Base-by-base conservation (phyloP, 2,888 invertebrate species). In the Drosophila borealis region DNA sequence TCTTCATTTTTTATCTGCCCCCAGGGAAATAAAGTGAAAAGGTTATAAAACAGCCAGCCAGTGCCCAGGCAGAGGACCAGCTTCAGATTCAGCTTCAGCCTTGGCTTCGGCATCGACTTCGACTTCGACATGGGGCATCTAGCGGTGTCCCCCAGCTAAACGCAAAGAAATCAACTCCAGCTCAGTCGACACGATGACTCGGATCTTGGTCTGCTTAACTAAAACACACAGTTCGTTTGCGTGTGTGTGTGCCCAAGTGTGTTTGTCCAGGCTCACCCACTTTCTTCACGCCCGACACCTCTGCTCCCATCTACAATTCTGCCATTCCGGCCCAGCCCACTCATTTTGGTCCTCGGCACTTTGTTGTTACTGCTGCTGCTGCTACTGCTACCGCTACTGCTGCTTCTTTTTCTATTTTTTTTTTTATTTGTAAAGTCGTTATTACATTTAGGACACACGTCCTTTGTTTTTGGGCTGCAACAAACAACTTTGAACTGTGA, bases 1-100 rank as follows among this genome's bases (percentile, higher is more conserved):
- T 89, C 84, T 89, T 90, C 90, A 89, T 89, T 90, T 89, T 90
- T 90, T 90, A 90, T 90, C 90, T 87, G 75, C 72, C 89, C 85
- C 88, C 80, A 75, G 89, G 89, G 89, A 90, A 90, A 90, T 89
- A 89, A 89, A 89, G 86, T 86, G 88, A 89, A 90, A 90, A 86
- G 89, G 90, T 90, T 90, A 90, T 90, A 90, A 90, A 90, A 90
- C 90, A 89, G 80, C 84, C 74, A 79, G 62, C 45, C 59, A 70
- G 63, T 29, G 61, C 17, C 67, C 51, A 17, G 60, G 45, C 42
- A 44, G 37, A 59, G 48, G 39, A 25, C 51, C 34, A 66, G 67
- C 67, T 51, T 57, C 34, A 66, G 67, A 65, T 51, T 57, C 48
- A 59, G 55, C 45, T 49, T 46, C 19, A 25, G 13, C 67, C 53